Conservation (phyloP, 2,113 vertebrate genomes). For the Anguilla japonica region DNA sequence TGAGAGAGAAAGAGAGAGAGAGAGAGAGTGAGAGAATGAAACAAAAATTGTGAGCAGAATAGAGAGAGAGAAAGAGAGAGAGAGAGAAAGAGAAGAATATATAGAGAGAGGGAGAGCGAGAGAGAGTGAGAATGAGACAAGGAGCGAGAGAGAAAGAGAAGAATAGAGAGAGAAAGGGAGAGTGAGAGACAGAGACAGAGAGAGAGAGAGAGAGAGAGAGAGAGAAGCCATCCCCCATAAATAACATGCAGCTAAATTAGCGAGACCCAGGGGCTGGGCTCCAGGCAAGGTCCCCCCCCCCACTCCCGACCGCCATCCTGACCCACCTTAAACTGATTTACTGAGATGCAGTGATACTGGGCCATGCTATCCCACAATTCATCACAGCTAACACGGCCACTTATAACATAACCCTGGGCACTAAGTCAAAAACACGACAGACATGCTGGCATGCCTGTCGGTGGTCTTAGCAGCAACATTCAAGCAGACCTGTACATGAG, state of each 20-base stretch:
- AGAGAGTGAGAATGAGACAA: background rate
- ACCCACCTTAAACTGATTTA: background rate
- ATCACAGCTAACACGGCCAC: background rate
- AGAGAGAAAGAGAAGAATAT: too few relatives aligned
- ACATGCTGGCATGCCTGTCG: background rate
- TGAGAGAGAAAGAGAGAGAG: too few relatives aligned
- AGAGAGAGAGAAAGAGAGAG: too few relatives aligned
- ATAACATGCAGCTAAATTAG: constrained; percentile 9
- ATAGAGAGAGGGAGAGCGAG: background rate
- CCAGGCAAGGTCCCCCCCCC: background rate
- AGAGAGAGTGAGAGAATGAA: too few relatives aligned
- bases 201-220: background rate
- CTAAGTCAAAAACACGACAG: background rate
- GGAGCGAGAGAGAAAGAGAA: background rate
- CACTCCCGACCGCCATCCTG: background rate
- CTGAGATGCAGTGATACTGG: background rate
- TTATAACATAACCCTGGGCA: constrained; percentile 3
- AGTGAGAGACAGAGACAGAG: background rate
- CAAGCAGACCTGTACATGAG: too few relatives aligned
- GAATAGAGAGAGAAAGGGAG: background rate
- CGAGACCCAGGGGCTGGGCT: background rate
- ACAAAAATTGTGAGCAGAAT: too few relatives aligned
- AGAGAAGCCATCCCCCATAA: background rate
- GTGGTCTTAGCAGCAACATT: background rate
- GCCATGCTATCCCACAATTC: background rate